Evolutionary conservation across 2,113 vertebrate species (phyloP).

Genomic region (Urocolius indicus): DNA sequence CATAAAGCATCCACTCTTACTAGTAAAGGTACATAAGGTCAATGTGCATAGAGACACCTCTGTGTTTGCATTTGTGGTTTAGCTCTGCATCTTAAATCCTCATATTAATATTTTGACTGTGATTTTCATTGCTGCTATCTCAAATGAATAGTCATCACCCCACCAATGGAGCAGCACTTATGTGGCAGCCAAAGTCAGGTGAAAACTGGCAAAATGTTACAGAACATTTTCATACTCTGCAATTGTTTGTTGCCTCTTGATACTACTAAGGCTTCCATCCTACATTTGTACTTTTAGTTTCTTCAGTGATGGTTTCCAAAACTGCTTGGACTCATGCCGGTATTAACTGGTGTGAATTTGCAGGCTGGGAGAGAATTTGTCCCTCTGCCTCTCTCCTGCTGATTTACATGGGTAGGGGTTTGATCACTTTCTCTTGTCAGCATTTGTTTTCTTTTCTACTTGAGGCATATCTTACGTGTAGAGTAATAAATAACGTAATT

Average conservation of each 20-base stretch:
- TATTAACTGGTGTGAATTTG: not conserved
- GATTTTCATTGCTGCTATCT: not conserved
- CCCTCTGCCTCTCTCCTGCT: not conserved
- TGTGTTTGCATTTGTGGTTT: not conserved
- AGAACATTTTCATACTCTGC: not conserved
- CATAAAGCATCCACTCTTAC: not conserved
- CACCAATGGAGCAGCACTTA: not conserved
- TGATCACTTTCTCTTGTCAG: conserved; percentile 34
- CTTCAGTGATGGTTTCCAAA: not conserved
- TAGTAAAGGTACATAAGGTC: not conserved
- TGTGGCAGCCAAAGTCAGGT: not conserved
- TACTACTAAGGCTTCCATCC: not conserved
- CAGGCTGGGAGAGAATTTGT: not conserved
- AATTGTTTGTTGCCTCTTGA: not conserved
- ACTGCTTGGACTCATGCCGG: not conserved
- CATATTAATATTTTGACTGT: not conserved
- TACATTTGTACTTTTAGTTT: not conserved
- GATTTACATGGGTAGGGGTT: not conserved
- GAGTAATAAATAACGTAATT: conserved; percentile 48
- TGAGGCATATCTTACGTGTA: conserved; percentile 6
- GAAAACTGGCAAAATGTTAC: not conserved
- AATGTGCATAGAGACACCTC: not conserved
- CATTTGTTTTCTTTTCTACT: conserved; percentile 62
- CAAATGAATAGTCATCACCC: not conserved
- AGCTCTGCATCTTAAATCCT: not conserved